Base-by-base conservation (phyloP, 2,113 vertebrate species). In the Muntiacus muntjak region DNA sequence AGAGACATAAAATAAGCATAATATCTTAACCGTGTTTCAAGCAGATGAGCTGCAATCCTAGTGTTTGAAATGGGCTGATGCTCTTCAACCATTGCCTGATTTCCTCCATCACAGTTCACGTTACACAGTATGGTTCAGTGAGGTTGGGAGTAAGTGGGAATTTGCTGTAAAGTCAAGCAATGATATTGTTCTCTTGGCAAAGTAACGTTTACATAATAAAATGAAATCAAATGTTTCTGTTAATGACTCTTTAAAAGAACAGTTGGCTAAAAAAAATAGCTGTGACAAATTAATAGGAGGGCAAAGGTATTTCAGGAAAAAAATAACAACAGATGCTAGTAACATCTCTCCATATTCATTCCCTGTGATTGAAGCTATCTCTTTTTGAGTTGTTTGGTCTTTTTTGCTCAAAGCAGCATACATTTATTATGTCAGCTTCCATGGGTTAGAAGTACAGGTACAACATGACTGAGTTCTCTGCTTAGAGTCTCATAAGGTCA, bases 11-110 rank as follows among this genome's bases (percentile, higher is more conserved):
- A 86, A 85, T 82, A 67, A 97, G 33, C 36, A 88, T 47, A 84
- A 71, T 89, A 87, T 83, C 40, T 87, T 97, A 78, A 92, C 55
- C 15, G 28, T 89, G 52, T 96, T 95, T 93, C 89, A 92, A 92
- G 86, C 81, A 95, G 79, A 97, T 84, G 64, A 88, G 67, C 83
- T 91, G 7, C 50, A 86, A 33, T 50, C 4, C 12, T 58, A 64
- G 45, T 94, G 57, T 79, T 74, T 85, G 87, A 94, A 95, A 87
- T 94, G 62, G 17, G 62, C 87, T 64, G 45, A 64, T 43, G 62
- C 62, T 94, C 88, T 62, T 50, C 87, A 33, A 0, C 33, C 62
- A 81, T 78, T 93, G 92, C 71, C 67, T 94, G 11, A 89, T 94
- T 92, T 33, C 33, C 7, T 91, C 55, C 40, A 57, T 57, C 21